Evolutionary conservation across 2,113 vertebrate species (phyloP).

Genomic region (Aspidoscelis tigris): DNA sequence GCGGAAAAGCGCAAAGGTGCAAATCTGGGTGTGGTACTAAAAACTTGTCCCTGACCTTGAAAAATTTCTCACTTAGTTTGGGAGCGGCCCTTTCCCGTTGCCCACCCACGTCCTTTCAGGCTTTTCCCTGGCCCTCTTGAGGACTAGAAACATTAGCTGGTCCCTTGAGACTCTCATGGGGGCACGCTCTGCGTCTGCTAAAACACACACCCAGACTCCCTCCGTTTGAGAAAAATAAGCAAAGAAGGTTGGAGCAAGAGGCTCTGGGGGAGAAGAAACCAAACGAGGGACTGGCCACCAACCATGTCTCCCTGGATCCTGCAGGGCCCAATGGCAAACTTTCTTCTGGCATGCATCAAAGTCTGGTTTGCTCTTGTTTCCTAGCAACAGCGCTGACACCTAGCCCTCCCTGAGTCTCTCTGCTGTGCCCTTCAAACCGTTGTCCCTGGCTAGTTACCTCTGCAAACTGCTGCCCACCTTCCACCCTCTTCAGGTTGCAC

Average conservation of each 20-base stretch:
- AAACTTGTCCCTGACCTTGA: background rate
- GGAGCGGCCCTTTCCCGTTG: too few relatives aligned
- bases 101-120: too few relatives aligned
- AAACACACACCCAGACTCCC: background rate
- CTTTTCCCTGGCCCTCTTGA: background rate
- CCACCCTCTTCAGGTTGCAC: too few relatives aligned
- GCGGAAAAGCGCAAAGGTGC: background rate
- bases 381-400: too few relatives aligned
- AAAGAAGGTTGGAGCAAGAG: background rate
- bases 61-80: background rate
- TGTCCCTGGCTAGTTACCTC: too few relatives aligned
- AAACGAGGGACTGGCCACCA: background rate
- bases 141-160: background rate
- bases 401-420: too few relatives aligned
- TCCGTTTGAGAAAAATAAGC: background rate
- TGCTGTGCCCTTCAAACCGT: too few relatives aligned
- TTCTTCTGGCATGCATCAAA: too few relatives aligned
- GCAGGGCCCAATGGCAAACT: too few relatives aligned
- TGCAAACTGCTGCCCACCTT: too few relatives aligned
- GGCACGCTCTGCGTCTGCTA: background rate
- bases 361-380: too few relatives aligned
- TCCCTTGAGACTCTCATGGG: too few relatives aligned
- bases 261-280: fast-evolving
- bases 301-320: background rate
- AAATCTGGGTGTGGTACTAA: background rate